These are phyloP conservation scores for Prosapia bicincta DNA, from an alignment of 2,888 invertebrate genomes.

Conservation along the genomic window DNA sequence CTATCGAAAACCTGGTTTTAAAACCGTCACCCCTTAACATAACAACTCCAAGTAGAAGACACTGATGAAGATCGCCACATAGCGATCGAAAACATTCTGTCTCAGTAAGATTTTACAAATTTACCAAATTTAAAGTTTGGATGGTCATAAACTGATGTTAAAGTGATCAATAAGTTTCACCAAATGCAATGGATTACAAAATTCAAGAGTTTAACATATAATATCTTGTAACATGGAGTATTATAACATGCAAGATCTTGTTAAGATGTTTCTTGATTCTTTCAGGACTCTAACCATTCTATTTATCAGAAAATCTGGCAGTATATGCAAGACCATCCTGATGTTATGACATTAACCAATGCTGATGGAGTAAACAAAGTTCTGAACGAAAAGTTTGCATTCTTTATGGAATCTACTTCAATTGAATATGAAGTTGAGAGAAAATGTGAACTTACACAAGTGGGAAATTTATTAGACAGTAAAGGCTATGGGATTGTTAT, in stretches of 20 bases:
- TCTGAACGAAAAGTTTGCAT: constrained; percentile 69
- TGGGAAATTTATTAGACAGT: constrained; percentile 71
- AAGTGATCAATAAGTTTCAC: too few relatives aligned
- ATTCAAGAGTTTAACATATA: too few relatives aligned
- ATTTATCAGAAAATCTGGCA: constrained; percentile 77
- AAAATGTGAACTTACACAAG: constrained; percentile 69
- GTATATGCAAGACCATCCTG: constrained; percentile 65
- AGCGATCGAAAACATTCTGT: too few relatives aligned
- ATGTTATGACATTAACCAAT: constrained; percentile 56
- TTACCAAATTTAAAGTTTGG: too few relatives aligned
- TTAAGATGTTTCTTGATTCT: neutral
- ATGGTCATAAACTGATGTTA: too few relatives aligned
- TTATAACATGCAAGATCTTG: neutral
- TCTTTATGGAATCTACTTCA: constrained; percentile 85
- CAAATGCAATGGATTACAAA: too few relatives aligned
- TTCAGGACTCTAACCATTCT: constrained; percentile 59
- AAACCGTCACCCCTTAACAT: too few relatives aligned
- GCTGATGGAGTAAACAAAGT: constrained; percentile 62
- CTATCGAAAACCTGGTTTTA: too few relatives aligned
- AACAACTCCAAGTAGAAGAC: too few relatives aligned
- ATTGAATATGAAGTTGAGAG: constrained; percentile 81
- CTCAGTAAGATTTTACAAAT: too few relatives aligned
- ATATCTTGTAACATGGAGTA: too few relatives aligned
- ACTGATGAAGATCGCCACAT: too few relatives aligned
- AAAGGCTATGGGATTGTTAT: constrained; percentile 88